These are phyloP conservation scores for Metalampra italica DNA, from an alignment of 2,888 invertebrate genomes.

Conservation along the genomic window DNA sequence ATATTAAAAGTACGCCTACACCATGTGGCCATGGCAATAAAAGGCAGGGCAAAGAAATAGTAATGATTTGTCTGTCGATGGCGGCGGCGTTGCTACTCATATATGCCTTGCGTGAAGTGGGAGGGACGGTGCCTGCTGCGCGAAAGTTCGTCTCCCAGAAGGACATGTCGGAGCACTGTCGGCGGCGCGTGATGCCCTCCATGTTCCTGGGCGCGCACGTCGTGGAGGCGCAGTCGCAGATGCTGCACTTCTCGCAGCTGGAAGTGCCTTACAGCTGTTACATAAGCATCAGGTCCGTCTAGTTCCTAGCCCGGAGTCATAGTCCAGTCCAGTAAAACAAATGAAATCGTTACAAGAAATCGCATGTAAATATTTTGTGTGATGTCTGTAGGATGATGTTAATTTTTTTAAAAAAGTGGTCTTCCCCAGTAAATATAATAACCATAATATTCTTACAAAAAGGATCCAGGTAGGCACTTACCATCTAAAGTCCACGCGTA, in stretches of 20 bases:
- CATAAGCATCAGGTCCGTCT: conserved; percentile 53
- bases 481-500: no score
- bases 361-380: no score
- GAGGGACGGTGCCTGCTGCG: neutral
- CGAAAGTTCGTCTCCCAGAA: conserved; percentile 43
- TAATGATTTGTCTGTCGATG: neutral
- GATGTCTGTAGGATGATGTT: no score
- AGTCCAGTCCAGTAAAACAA: no score
- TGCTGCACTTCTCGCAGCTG: conserved; percentile 51
- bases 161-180: conserved; percentile 62
- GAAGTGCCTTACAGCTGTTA: conserved; percentile 62
- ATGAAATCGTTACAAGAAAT: no score
- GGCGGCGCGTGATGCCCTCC: conserved; percentile 54
- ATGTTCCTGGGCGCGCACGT: conserved; percentile 57
- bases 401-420: no score
- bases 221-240: conserved; percentile 47
- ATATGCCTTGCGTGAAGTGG: neutral
- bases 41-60: neutral
- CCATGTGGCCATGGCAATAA: neutral
- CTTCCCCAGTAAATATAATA: no score
- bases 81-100: neutral
- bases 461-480: no score
- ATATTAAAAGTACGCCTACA: no score
- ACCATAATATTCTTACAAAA: no score
- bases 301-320: neutral